These are phyloP conservation scores for Lota lota DNA, from an alignment of 2,113 vertebrate species.

Conservation along the genomic window DNA sequence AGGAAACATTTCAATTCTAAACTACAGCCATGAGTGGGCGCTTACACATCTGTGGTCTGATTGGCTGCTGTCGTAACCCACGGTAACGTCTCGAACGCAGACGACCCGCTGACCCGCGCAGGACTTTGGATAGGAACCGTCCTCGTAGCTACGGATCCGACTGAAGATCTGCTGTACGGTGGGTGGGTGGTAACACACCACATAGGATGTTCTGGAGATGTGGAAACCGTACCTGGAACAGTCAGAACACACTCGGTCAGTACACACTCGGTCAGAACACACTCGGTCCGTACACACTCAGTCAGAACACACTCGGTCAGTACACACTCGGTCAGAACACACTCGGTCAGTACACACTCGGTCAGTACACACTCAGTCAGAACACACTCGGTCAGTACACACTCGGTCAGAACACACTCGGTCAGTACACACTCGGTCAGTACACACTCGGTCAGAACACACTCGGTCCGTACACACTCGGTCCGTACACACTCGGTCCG, in stretches of 20 bases:
- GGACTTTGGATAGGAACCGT: slow-evolving; percentile 76
- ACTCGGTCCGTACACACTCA: no score
- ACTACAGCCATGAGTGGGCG: not conserved
- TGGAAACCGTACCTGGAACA: slow-evolving; percentile 86
- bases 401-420: no score
- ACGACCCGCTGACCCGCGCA: slow-evolving; percentile 79
- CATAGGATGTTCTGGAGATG: slow-evolving; percentile 89
- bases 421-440: no score
- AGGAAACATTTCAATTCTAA: not conserved
- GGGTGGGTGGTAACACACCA: slow-evolving; percentile 84
- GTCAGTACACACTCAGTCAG: no score
- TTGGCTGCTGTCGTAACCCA: slow-evolving; percentile 90
- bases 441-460: no score
- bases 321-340: no score
- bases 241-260: not conserved
- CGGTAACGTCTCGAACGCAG: slow-evolving; percentile 84
- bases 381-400: no score
- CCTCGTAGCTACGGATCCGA: slow-evolving; percentile 80
- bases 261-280: not conserved
- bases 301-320: no score
- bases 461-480: no score
- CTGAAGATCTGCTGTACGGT: slow-evolving; percentile 87
- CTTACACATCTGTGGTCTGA: slow-evolving; percentile 77
- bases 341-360: no score
- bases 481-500: no score